Base-by-base conservation (phyloP, 2,888 invertebrate species). In the Neuroscelio doddi region DNA sequence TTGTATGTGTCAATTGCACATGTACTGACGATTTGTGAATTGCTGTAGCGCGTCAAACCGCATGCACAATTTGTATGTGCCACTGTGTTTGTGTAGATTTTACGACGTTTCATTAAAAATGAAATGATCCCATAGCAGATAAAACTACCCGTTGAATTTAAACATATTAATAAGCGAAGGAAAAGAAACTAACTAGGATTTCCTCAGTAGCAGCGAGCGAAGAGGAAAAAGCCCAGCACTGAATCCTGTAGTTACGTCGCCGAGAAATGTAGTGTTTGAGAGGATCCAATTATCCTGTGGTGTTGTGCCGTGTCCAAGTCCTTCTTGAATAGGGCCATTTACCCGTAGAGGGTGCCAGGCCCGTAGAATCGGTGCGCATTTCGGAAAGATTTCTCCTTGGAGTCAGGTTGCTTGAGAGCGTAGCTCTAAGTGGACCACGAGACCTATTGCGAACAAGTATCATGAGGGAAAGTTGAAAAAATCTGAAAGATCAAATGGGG, bases 381-480 rank as follows among this genome's bases (percentile, higher is more conserved):
- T 86, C 86, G 86, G 86, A 87, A 86, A 86, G 88, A 89, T 38
- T 64, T 80, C 79, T 85, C 82, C 84, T 81, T 77, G 83, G 86
- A 87, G 87, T 87, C 86, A 86, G 85, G 87, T 87, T 87, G 87
- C 85, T 87, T 87, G 87, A 85, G 85, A 88, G 82, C 86, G 87
- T 87, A 87, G 86, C 86, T 84, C 86, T 83, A 88, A 88, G 85
- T 76, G 80, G 86, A 81, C 83, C 85, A 85, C 85, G 86, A 88
- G 87, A 86, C 87, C 88, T 87, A 89, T 89, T 89, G 88, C 87
- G 85, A 86, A 85, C 84, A 87, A 88, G 87, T 88, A 87, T 87
- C 88, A 88, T 88, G 89, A 90, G 88, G 89, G 89, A 90, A 90
- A 90, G 89, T 86, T 89, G 88, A 87, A 89, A 89, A 90, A 89